Base-by-base conservation (phyloP, 2,113 vertebrate species). In the Zeus faber region DNA sequence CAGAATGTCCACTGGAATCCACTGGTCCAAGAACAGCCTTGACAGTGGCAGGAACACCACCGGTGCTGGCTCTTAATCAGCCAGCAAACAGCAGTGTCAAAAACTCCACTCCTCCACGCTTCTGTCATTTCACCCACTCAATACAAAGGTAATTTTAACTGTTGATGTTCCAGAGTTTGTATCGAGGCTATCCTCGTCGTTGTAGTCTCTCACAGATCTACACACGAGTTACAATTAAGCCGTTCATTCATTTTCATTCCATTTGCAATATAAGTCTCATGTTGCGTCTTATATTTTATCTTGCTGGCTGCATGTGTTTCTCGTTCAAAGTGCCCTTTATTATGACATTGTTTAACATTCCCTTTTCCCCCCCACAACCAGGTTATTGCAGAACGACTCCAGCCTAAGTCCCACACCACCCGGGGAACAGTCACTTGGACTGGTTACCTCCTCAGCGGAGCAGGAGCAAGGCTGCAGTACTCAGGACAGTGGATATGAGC, bases 361-460 rank as follows among this genome's bases (percentile, higher is more conserved):
- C 18, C 10, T 11, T 9, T 35, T 26, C 3, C 16, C 39, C 3
- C 23, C 6, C 10, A 3, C n/a, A n/a, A n/a, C 17, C 25, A 82
- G 82, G 60, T 77, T 55, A 37, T 55, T 55, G 24, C 1, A 44
- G 17, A 53, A 31, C 7, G 65, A 81, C 57, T 4, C 25, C 52
- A 43, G 22, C 24, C 53, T 82, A 5, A 46, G 50, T 52, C 71
- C 67, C 9, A 82, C 76, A 5, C 64, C 75, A 27, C 62, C 62
- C 6, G 86, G 73, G 79, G 57, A 80, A 52, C 83, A 76, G 37
- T 85, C 85, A 1, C 70, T 85, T 0, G 82, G 83, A 43, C 63
- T 86, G 0, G 26, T 86, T 5, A 83, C 82, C 2, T 87, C 82
- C 11, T 87, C 83, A 14, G 79, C 82, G 23, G 83, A 87, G 62